A percentile compares a stretch with the other conserved stretches of the same genome.
Evolutionary conservation across 2,113 vertebrate species (phyloP).

Genomic region (Archilochus colubris): DNA sequence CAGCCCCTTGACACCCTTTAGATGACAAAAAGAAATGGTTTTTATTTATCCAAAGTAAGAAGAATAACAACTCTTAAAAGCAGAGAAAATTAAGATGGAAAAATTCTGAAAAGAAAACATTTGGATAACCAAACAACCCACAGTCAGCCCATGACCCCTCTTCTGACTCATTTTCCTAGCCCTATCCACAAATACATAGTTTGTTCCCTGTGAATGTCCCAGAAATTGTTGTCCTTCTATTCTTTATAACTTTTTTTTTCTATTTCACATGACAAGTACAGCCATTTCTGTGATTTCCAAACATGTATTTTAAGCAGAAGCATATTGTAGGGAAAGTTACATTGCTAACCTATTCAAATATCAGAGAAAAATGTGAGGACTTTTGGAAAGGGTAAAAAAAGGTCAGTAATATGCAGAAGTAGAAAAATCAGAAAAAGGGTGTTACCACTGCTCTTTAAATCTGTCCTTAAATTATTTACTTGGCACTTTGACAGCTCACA

Average conservation of each 20-base stretch:
- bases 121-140: neutral
- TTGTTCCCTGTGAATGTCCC: neutral
- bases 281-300: slow-evolving; percentile 9
- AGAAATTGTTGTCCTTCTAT: neutral
- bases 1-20: neutral
- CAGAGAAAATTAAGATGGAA: neutral
- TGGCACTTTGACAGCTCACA: slow-evolving; percentile 8
- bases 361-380: neutral
- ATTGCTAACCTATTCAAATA: neutral
- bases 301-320: neutral
- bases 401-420: neutral
- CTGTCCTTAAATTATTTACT: slow-evolving; percentile 32
- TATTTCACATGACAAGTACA: neutral
- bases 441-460: neutral
- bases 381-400: neutral
- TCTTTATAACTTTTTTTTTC: neutral
- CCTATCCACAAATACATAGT: neutral
- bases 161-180: neutral
- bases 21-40: neutral
- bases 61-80: neutral
- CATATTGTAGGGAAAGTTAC: neutral
- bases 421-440: neutral
- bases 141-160: neutral
- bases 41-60: neutral
- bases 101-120: neutral